Percentiles rank a stretch among this genome's conserved stretches.
Conservation (phyloP, 2,113 vertebrate genomes). For the Mastomys natalensis region DNA sequence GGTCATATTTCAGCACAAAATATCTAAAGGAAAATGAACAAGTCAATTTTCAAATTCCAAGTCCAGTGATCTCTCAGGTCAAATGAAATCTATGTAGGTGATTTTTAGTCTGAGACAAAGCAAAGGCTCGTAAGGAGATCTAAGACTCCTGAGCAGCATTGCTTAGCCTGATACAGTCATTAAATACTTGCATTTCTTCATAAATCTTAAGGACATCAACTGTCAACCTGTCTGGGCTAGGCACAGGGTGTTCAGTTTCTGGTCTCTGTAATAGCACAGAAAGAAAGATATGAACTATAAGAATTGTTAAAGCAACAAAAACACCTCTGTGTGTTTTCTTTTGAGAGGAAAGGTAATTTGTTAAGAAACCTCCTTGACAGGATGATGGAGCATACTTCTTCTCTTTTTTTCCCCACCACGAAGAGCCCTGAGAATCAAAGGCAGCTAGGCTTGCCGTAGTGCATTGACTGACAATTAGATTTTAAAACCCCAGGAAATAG, state of each 20-base stretch:
- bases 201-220: slow-evolving; percentile 73
- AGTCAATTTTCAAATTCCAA: slow-evolving; percentile 50
- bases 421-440: slow-evolving; percentile 89
- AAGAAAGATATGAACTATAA: slow-evolving; percentile 86
- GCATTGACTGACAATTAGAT: slow-evolving; percentile 91
- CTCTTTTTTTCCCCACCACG: slow-evolving; percentile 88
- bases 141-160: slow-evolving; percentile 64
- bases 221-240: slow-evolving; percentile 71
- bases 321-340: slow-evolving; percentile 90
- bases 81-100: slow-evolving; percentile 15
- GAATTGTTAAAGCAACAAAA: slow-evolving; percentile 89
- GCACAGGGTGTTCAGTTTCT: slow-evolving; percentile 74
- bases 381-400: slow-evolving; percentile 93
- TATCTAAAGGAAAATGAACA: slow-evolving; percentile 36
- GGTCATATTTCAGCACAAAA: slow-evolving; percentile 24
- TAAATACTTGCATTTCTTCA: slow-evolving; percentile 79
- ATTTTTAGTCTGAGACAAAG: slow-evolving; percentile 9
- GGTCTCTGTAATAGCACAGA: slow-evolving; percentile 84
- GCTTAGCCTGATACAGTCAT: slow-evolving; percentile 53
- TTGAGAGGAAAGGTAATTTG: slow-evolving; percentile 92
- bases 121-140: background rate
- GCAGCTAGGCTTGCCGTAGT: slow-evolving; percentile 88
- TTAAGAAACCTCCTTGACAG: slow-evolving; percentile 94
- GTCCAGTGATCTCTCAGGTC: slow-evolving; percentile 25
- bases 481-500: slow-evolving; percentile 85